These are phyloP conservation scores for Eptatretus atami DNA, from an alignment of 2,797 vertebrate genomes.

Conservation along the genomic window DNA sequence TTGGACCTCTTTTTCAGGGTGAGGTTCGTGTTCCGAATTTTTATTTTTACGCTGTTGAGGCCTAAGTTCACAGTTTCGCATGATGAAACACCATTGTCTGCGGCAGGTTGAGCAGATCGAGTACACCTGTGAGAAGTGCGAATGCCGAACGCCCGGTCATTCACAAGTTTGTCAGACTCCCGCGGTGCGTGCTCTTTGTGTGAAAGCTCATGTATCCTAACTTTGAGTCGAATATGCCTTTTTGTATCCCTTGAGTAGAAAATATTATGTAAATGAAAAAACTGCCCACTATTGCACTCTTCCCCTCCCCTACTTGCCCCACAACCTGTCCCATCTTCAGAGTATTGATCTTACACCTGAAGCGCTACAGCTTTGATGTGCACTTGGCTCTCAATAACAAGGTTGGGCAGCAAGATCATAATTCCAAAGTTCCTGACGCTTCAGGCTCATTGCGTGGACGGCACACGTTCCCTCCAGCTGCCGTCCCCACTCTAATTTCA, in stretches of 20 bases:
- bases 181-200: constrained; percentile 24
- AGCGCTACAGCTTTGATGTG: constrained; percentile 85
- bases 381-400: constrained; percentile 80
- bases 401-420: constrained; percentile 72
- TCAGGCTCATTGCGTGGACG: constrained; percentile 55
- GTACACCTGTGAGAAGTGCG: constrained; percentile 92
- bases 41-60: constrained; percentile 8
- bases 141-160: constrained; percentile 55
- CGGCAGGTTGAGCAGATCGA: constrained; percentile 65
- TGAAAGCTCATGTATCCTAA: constrained; percentile 3
- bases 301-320: no score
- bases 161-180: constrained; percentile 85
- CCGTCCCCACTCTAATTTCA: constrained; percentile 10
- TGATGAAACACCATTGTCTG: background rate
- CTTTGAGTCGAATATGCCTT: no score
- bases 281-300: no score
- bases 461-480: constrained; percentile 38
- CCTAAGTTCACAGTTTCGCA: constrained; percentile 8
- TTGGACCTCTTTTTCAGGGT: constrained; percentile 91
- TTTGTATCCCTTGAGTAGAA: background rate
- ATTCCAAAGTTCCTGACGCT: constrained; percentile 72
- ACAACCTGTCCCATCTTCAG: constrained; percentile 14
- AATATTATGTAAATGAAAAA: background rate
- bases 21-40: constrained; percentile 7
- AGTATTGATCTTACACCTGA: constrained; percentile 85